Percentiles rank a stretch among this genome's conserved stretches.
Evolutionary conservation across 2,113 vertebrate species (phyloP).

Genomic region (Mixornis gularis): DNA sequence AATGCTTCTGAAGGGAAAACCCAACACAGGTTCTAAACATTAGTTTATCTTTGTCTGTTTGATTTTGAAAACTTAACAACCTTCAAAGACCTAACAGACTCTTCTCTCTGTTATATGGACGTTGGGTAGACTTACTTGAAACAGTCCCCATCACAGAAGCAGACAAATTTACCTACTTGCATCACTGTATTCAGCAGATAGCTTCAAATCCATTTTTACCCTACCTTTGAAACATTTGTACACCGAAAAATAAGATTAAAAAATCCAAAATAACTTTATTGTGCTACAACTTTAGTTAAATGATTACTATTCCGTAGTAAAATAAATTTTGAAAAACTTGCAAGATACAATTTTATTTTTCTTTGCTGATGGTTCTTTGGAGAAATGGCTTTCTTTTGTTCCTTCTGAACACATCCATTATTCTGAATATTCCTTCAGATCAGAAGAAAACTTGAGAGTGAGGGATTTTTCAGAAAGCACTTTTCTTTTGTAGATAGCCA

Average conservation of each 20-base stretch:
- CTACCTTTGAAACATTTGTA: neutral
- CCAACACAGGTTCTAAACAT: neutral
- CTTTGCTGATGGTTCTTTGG: neutral
- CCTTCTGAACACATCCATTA: neutral
- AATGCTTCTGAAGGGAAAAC: neutral
- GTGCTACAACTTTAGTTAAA: neutral
- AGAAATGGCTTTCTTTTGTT: neutral
- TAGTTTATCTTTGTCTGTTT: neutral
- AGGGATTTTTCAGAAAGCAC: neutral
- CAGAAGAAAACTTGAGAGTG: neutral
- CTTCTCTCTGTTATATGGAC: neutral
- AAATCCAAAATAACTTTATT: neutral
- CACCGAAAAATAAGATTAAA: neutral
- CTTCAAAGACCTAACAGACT: neutral
- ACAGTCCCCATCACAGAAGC: neutral
- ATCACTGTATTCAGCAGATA: neutral
- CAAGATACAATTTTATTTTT: neutral
- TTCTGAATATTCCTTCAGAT: neutral
- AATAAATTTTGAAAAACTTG: neutral
- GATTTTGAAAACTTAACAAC: neutral
- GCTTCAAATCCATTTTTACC: neutral
- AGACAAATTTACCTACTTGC: neutral
- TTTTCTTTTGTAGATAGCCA: neutral
- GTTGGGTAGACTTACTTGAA: neutral
- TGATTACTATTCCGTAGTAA: neutral